A percentile compares a stretch with the other conserved stretches of the same genome.
These are phyloP conservation scores for Stegodyphus mimosarum DNA, from an alignment of 1,140 invertebrate genomes.

Conservation along the genomic window DNA sequence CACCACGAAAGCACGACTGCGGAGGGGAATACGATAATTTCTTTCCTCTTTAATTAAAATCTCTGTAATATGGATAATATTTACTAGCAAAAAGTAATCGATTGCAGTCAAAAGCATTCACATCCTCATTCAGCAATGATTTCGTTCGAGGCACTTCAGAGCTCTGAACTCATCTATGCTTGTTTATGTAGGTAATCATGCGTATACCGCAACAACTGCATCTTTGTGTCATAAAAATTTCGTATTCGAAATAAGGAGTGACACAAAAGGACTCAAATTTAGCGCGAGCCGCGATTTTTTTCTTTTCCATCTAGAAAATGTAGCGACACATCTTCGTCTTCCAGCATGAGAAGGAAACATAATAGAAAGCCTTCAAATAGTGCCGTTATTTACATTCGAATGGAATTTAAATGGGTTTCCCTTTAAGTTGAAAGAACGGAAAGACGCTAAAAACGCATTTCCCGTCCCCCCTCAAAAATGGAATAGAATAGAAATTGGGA, in stretches of 20 bases:
- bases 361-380: constrained; percentile 57
- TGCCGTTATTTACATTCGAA: constrained; percentile 55
- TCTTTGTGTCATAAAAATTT: neutral
- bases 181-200: constrained; percentile 49
- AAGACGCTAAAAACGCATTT: constrained; percentile 60
- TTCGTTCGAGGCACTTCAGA: neutral
- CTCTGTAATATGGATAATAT: too few relatives aligned
- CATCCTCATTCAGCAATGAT: neutral
- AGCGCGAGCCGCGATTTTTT: constrained; percentile 50
- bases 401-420: constrained; percentile 61
- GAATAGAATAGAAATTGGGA: constrained; percentile 61
- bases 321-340: constrained; percentile 14
- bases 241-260: constrained; percentile 53
- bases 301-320: constrained; percentile 2
- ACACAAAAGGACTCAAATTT: constrained; percentile 55
- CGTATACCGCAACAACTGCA: constrained; percentile 11
- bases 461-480: constrained; percentile 41
- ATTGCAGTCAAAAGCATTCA: too few relatives aligned
- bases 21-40: too few relatives aligned
- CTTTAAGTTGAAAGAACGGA: constrained; percentile 50
- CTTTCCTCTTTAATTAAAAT: too few relatives aligned
- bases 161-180: neutral
- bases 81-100: too few relatives aligned
- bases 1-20: too few relatives aligned
- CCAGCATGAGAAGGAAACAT: constrained; percentile 42